Base-by-base conservation (phyloP, 2,113 vertebrate species). In the Ploceus nigricollis region DNA sequence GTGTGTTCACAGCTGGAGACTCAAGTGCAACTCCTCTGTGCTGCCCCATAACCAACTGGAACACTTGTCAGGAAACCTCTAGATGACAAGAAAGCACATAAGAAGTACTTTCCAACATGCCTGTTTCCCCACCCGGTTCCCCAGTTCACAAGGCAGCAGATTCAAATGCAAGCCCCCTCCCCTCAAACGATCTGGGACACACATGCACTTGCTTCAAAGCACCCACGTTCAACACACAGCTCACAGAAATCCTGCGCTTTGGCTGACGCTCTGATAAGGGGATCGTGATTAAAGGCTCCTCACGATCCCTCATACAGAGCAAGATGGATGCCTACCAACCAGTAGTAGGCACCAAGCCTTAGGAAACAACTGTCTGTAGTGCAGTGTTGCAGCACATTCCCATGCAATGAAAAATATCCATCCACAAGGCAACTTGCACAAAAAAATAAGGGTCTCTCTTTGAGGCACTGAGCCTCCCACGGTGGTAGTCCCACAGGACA, bases 1-100 rank as follows among this genome's bases (percentile, higher is more conserved):
- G 45, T 87, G 96, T 94, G 66, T 94, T 93, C 95, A 89, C 92
- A 96, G 94, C 96, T 90, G 95, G 91, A 96, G 40, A 50, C 68
- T 85, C 61, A 60, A 94, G 93, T 57, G 78, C 75, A 93, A 13
- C 82, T 93, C 95, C 89, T 83, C 94, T 82, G 87, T 84, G 85
- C 73, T 94, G 63, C 70, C 69, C 81, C 81, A 93, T 37, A 96
- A 87, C 80, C 92, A 95, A 94, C 11, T 57, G 88, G 75, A 95
- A 89, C 87, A 92, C 69, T 94, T 95, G 94, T 97, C 76, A 87
- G 86, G 66, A 96, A 93, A 76, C 80, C 78, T 89, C 93, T 92
- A 85, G 85, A 82, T 82, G 95, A 95, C 94, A 90, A 90, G 96
- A 66, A 93, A 93, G 94, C 95, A 85, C 78, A 48, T 47, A 82